These are phyloP conservation scores for Zaprionus obscuricornis DNA, from an alignment of 2,888 invertebrate genomes.

Conservation along the genomic window DNA sequence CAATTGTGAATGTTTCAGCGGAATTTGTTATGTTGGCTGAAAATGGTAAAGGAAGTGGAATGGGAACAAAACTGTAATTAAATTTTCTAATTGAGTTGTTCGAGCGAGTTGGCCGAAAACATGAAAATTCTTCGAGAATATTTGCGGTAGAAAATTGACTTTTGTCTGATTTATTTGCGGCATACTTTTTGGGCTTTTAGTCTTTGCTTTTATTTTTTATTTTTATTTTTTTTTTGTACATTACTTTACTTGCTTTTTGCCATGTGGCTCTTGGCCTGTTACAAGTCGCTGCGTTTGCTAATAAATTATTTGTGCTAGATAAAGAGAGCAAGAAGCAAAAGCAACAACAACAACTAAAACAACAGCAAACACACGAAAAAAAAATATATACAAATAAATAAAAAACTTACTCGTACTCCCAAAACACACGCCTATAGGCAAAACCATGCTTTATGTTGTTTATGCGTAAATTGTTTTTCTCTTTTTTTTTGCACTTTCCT, in stretches of 20 bases:
- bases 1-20: slow-evolving; percentile 41
- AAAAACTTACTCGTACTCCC: slow-evolving; percentile 34
- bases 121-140: too few relatives aligned
- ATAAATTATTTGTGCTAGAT: slow-evolving; percentile 66
- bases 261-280: slow-evolving; percentile 30
- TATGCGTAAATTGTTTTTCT: slow-evolving; percentile 61
- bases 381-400: too few relatives aligned
- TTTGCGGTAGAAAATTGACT: slow-evolving; percentile 38
- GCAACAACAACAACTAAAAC: slow-evolving; percentile 8
- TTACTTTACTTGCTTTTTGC: slow-evolving; percentile 11
- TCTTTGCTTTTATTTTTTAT: slow-evolving; percentile 42
- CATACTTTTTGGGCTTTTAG: slow-evolving; percentile 15
- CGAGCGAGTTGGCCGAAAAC: slow-evolving; percentile 17
- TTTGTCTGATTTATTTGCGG: slow-evolving; percentile 42
- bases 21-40: slow-evolving; percentile 12
- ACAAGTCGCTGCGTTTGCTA: slow-evolving; percentile 46
- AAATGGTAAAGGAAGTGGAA: slow-evolving; percentile 5
- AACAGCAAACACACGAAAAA: slow-evolving; percentile 27
- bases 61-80: slow-evolving; percentile 47
- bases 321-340: not conserved
- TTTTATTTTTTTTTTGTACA: too few relatives aligned
- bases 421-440: slow-evolving; percentile 34
- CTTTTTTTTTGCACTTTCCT: too few relatives aligned
- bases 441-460: slow-evolving; percentile 57
- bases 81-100: slow-evolving; percentile 68